Conservation (phyloP, 2,888 invertebrate genomes). For the Pseudococcus longispinus region DNA sequence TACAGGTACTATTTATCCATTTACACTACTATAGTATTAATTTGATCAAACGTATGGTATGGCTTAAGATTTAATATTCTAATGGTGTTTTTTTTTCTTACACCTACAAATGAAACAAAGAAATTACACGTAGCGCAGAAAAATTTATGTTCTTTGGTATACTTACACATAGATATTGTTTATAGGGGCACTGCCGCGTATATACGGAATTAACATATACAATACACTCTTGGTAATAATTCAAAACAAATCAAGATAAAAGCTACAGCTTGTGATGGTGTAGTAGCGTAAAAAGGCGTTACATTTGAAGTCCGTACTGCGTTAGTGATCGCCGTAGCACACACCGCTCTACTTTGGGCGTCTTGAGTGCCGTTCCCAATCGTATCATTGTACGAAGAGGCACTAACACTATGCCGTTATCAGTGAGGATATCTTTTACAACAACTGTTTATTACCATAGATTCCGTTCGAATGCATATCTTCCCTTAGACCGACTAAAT, state of each 20-base stretch:
- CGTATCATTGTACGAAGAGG: slow-evolving; percentile 39
- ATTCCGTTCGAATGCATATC: slow-evolving; percentile 47
- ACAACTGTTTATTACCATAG: slow-evolving; percentile 55
- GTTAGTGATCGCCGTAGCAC: neutral
- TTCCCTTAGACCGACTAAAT: slow-evolving; percentile 47
- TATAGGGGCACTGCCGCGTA: neutral
- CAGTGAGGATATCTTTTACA: slow-evolving; percentile 55
- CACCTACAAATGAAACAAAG: slow-evolving; percentile 53
- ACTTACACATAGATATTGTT: neutral
- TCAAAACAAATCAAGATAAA: slow-evolving; percentile 52
- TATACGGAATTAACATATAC: slow-evolving; percentile 41
- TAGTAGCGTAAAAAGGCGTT: slow-evolving; percentile 54
- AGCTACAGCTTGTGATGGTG: slow-evolving; percentile 26
- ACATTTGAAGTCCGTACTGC: slow-evolving; percentile 14
- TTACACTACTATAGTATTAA: neutral
- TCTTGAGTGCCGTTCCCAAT: slow-evolving; percentile 19
- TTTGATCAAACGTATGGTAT: neutral
- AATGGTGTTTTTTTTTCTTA: slow-evolving; percentile 13
- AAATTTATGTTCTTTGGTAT: slow-evolving; percentile 14
- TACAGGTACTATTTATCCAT: neutral
- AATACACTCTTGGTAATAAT: slow-evolving; percentile 40
- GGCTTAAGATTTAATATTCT: slow-evolving; percentile 1
- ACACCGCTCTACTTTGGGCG: slow-evolving; percentile 52
- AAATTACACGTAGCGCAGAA: slow-evolving; percentile 37
- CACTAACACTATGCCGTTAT: slow-evolving; percentile 47